These are phyloP conservation scores for Deilephila porcellus DNA, from an alignment of 2,888 invertebrate species.

Conservation along the genomic window DNA sequence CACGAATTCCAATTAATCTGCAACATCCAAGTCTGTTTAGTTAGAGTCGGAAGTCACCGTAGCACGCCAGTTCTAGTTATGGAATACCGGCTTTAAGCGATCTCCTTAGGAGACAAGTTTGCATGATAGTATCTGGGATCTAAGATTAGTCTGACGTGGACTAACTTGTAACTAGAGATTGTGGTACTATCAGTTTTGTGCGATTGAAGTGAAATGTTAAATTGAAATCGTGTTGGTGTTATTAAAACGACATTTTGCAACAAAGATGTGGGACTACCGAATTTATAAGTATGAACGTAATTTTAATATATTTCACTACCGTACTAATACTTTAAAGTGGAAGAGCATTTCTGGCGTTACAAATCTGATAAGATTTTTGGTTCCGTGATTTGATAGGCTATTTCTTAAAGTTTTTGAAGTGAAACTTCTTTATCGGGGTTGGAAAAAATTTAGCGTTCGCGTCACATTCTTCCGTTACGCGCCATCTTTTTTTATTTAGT, in stretches of 20 bases:
- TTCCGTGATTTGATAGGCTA: too few relatives aligned
- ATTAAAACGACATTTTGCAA: not conserved
- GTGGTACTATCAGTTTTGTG: not conserved
- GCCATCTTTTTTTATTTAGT: too few relatives aligned
- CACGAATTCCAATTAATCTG: not conserved
- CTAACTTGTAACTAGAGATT: not conserved
- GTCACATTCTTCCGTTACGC: too few relatives aligned
- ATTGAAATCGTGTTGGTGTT: not conserved
- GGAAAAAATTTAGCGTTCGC: too few relatives aligned
- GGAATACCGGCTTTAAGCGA: not conserved
- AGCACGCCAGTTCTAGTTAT: not conserved
- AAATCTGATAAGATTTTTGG: too few relatives aligned
- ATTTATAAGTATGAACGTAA: too few relatives aligned
- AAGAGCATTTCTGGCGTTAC: too few relatives aligned
- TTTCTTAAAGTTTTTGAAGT: too few relatives aligned
- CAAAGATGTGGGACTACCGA: too few relatives aligned
- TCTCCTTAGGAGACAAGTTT: not conserved
- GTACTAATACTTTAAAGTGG: too few relatives aligned
- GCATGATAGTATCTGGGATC: not conserved
- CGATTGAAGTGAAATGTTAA: not conserved
- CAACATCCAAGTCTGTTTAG: not conserved
- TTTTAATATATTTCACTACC: too few relatives aligned
- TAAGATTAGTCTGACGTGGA: not conserved
- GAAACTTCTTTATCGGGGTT: too few relatives aligned
- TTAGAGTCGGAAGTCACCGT: conserved; percentile 1